Conservation (phyloP, 2,113 vertebrate genomes). For the Brevimyrus niger region DNA sequence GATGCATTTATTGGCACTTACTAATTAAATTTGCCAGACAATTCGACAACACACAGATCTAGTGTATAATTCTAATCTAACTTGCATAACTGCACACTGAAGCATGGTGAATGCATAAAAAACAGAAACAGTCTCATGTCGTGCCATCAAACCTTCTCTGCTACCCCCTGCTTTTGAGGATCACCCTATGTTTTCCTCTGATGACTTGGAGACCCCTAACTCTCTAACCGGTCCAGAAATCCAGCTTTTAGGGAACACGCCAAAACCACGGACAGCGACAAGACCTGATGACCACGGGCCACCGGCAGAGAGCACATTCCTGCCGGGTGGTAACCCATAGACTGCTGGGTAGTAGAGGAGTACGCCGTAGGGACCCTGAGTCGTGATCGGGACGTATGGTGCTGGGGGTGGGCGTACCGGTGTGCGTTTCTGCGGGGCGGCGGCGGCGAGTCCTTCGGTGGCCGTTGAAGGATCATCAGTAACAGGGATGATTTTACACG, state of each 20-base stretch:
- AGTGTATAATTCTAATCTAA: background rate
- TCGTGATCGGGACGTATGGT: background rate
- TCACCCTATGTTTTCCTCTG: background rate
- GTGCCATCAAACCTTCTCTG: background rate
- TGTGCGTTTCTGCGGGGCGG: background rate
- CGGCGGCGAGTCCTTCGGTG: background rate
- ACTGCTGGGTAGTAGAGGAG: background rate
- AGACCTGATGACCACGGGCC: background rate
- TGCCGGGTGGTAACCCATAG: background rate
- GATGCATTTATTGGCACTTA: background rate
- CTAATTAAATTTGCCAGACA: background rate
- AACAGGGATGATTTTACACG: constrained; percentile 10
- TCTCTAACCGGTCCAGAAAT: background rate
- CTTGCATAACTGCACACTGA: background rate
- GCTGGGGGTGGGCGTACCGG: background rate
- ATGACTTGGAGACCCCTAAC: background rate
- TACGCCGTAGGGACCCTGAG: background rate
- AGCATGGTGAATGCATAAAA: background rate
- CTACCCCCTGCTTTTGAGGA: background rate
- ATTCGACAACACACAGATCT: background rate
- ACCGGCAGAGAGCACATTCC: background rate
- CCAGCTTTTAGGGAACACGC: background rate
- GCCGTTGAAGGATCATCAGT: background rate
- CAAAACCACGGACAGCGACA: background rate
- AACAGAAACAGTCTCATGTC: background rate